A percentile compares a stretch with the other conserved stretches of the same genome.
Evolutionary conservation across 2,113 vertebrate species (phyloP).

Genomic region (Gavialis gangeticus): DNA sequence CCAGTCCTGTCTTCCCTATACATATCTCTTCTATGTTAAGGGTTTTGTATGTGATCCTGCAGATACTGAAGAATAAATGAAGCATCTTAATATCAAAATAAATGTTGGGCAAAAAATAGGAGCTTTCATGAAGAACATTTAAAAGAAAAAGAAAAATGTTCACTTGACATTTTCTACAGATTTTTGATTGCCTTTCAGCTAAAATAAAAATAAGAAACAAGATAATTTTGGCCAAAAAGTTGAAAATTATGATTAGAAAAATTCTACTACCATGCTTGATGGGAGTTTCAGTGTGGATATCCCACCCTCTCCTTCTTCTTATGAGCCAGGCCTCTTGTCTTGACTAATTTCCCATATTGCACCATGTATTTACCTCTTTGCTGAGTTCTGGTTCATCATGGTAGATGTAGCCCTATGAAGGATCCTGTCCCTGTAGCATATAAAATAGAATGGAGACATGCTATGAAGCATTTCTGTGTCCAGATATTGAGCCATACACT

Average conservation of each 20-base stretch:
- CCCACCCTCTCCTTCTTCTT: background rate
- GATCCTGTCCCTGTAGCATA: background rate
- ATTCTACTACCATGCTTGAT: rapidly evolving
- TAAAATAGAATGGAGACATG: background rate
- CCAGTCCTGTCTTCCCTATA: too few relatives aligned
- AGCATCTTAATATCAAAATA: too few relatives aligned
- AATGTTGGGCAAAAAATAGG: too few relatives aligned
- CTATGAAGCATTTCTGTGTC: too few relatives aligned
- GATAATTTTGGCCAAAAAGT: background rate
- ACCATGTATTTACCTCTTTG: rapidly evolving
- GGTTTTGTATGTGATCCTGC: too few relatives aligned
- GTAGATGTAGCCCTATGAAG: background rate
- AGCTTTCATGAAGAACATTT: background rate
- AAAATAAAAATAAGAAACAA: background rate
- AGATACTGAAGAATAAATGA: too few relatives aligned
- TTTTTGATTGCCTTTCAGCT: background rate
- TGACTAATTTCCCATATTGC: background rate
- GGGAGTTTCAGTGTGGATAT: background rate
- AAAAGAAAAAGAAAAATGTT: background rate
- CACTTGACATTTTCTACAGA: background rate
- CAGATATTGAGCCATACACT: too few relatives aligned
- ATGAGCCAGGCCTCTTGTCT: background rate
- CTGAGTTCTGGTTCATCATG: background rate
- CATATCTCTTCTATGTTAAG: too few relatives aligned
- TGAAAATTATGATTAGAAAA: background rate